These are phyloP conservation scores for Gnatocerus cornutus DNA, from an alignment of 2,888 invertebrate genomes.

Conservation along the genomic window DNA sequence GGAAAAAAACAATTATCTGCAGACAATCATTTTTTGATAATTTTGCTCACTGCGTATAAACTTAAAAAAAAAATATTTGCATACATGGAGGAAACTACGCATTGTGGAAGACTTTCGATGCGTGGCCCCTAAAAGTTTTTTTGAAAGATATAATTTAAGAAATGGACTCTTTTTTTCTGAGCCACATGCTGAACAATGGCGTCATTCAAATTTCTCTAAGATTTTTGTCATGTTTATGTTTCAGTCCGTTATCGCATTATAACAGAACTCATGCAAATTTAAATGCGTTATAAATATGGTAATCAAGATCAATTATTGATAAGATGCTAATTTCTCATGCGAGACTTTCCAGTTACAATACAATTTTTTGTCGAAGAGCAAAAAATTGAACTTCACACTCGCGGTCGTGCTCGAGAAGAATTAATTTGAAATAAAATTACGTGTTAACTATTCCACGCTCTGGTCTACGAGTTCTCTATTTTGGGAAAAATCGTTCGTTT, in stretches of 20 bases:
- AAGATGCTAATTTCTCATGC: slow-evolving; percentile 37
- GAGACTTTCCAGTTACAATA: slow-evolving; percentile 15
- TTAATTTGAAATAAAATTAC: slow-evolving; percentile 15
- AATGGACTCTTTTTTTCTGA: slow-evolving; percentile 9
- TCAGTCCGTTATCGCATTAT: slow-evolving; percentile 28
- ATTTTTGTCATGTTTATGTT: slow-evolving; percentile 30
- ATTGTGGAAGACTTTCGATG: background rate
- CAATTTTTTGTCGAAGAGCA: slow-evolving; percentile 1
- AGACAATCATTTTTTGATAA: no score
- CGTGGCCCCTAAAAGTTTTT: slow-evolving; percentile 5
- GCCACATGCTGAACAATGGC: slow-evolving; percentile 16
- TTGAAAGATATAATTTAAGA: slow-evolving; percentile 9
- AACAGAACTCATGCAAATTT: slow-evolving; percentile 31
- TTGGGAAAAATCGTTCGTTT: slow-evolving; percentile 24
- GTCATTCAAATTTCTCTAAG: slow-evolving; percentile 24
- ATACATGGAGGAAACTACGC: background rate
- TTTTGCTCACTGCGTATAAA: background rate
- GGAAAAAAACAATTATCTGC: no score
- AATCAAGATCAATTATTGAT: slow-evolving; percentile 40
- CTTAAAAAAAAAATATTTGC: no score
- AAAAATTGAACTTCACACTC: background rate
- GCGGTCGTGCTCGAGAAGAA: slow-evolving; percentile 11
- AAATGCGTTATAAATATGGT: slow-evolving; percentile 37
- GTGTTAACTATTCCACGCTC: slow-evolving; percentile 23
- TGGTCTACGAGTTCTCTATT: slow-evolving; percentile 5